phyloP scores from a whole-genome alignment of 2,113 vertebrate genomes.

The Meriones unguiculatus region DNA sequence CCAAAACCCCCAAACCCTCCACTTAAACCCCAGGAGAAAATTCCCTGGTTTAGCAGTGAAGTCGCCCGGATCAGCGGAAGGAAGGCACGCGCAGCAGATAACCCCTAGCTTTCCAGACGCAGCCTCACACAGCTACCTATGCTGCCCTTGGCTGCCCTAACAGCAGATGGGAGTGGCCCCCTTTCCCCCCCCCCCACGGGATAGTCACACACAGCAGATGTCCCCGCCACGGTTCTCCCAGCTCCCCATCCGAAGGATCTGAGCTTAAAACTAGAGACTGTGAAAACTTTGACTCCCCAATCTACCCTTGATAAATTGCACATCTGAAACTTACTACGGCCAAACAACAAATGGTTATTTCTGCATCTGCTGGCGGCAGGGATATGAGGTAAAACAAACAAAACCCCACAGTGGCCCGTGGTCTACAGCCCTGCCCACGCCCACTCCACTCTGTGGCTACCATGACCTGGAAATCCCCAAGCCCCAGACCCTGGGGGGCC shows the following conservation, averaged over 20 bases:
- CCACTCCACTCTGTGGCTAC: fast-evolving
- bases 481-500: background rate
- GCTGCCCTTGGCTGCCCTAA: fast-evolving
- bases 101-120: background rate
- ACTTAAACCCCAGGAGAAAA: background rate
- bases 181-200: background rate
- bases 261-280: background rate
- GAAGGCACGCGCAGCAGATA: background rate
- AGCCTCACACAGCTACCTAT: fast-evolving
- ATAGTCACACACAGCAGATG: background rate
- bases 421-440: background rate
- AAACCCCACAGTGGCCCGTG: background rate
- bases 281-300: background rate
- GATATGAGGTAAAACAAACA: background rate
- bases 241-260: background rate
- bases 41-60: background rate
- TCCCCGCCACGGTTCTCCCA: background rate
- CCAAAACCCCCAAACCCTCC: background rate
- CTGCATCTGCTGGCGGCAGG: background rate
- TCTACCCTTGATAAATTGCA: background rate
- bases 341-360: background rate
- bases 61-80: background rate
- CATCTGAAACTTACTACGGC: background rate
- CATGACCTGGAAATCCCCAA: background rate
- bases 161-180: background rate